These are phyloP conservation scores for Loripinus fragilis DNA, from an alignment of 2,888 invertebrate species.

Conservation along the genomic window DNA sequence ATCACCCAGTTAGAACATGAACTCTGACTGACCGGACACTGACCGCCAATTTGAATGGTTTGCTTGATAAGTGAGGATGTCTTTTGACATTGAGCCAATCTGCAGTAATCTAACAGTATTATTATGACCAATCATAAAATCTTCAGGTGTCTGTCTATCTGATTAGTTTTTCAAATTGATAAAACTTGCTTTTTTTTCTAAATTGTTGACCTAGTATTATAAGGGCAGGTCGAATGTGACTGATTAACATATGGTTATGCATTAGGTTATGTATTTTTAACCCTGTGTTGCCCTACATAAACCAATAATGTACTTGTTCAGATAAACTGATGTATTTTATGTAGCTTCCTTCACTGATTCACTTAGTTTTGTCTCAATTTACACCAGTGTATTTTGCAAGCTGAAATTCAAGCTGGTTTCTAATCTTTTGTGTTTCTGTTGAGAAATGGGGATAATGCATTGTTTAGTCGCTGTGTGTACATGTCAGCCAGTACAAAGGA, in stretches of 20 bases:
- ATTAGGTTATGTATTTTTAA: neutral
- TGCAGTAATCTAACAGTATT: neutral
- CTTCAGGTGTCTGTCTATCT: neutral
- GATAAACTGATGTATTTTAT: neutral
- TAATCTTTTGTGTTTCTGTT: conserved; percentile 12
- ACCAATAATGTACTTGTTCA: neutral
- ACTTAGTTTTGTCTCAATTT: too few species aligned
- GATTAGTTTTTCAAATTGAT: neutral
- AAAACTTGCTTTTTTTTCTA: neutral
- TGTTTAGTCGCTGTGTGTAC: conserved; percentile 12
- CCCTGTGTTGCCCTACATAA: neutral
- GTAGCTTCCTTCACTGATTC: neutral
- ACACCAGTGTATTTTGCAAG: conserved; percentile 17
- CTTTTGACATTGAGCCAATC: neutral
- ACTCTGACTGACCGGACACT: neutral
- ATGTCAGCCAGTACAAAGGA: neutral
- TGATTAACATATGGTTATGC: conserved; percentile 3
- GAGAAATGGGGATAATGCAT: neutral
- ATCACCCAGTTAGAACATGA: too few species aligned
- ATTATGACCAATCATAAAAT: neutral
- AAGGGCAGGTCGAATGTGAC: neutral
- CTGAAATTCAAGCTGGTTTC: conserved; percentile 9
- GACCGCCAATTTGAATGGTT: neutral
- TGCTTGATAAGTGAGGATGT: neutral
- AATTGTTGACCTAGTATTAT: neutral